These are phyloP conservation scores for Macrotus californicus DNA, from an alignment of 2,113 vertebrate genomes.

Conservation along the genomic window DNA sequence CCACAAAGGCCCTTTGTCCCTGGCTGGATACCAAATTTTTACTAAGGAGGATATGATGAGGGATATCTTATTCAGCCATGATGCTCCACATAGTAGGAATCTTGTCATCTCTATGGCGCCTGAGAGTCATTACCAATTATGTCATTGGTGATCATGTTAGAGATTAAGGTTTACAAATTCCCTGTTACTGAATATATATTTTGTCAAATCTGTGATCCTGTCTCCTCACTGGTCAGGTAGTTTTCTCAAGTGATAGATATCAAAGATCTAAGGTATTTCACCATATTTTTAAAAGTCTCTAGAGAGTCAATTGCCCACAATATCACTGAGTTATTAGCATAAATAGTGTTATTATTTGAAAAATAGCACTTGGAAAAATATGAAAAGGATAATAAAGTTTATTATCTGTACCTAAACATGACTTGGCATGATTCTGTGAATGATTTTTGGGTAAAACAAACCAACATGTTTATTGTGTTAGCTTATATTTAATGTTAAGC, in stretches of 20 bases:
- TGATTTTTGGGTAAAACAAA: background rate
- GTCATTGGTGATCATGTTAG: slow-evolving; percentile 68
- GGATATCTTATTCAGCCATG: background rate
- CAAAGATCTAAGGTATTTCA: background rate
- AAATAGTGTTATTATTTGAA: background rate
- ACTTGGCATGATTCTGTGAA: background rate
- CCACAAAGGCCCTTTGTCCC: background rate
- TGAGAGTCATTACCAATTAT: slow-evolving; percentile 62
- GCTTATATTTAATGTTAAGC: background rate
- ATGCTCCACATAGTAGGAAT: slow-evolving; percentile 7
- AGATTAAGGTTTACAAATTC: slow-evolving; percentile 73
- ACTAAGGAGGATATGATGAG: background rate
- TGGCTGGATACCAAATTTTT: background rate
- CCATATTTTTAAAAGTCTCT: background rate
- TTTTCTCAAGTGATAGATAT: slow-evolving; percentile 24
- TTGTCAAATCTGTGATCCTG: slow-evolving; percentile 65
- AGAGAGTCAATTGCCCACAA: background rate
- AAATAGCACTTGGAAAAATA: background rate
- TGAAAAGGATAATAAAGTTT: background rate
- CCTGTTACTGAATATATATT: slow-evolving; percentile 51
- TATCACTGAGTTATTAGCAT: background rate
- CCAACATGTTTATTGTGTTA: background rate
- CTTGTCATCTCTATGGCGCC: slow-evolving; percentile 65
- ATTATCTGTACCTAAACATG: background rate
- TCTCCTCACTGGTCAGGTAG: slow-evolving; percentile 51